Evolutionary conservation across 2,888 invertebrate species (phyloP), one percentile per base, ranked within the genome.

Genomic region (Ochlodes sylvanus): DNA sequence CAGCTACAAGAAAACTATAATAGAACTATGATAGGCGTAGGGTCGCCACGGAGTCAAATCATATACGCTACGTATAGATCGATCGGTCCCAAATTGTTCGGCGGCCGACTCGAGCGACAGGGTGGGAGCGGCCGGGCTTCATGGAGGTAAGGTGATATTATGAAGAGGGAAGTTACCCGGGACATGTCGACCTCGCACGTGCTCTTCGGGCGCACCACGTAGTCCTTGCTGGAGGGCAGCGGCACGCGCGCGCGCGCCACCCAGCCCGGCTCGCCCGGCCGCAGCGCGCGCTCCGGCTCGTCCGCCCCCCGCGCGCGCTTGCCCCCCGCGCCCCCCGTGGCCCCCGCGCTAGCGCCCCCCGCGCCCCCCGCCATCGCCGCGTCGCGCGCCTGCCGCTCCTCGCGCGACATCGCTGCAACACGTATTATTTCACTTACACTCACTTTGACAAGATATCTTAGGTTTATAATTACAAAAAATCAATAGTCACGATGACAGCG

Each of bases 241-340:
- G 99, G 99, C 68, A 99, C 99, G 69, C 99, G 94, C 14, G 99
- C 99, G 82, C 99, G 94, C 41, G 96, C 96, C 73, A 99, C 96
- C 98, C 98, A 99, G 50, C 99, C 99, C 74, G 97, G 97, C 84
- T 99, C 98, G 69, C 99, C 99, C 0, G 99, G 99, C 68, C 98
- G 94, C 70, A 98, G 97, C 97, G 74, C 63, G 76, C 76, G 69
- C 63, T 72, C 56, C 17, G 76, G 73, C 76, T 76, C 76, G 73
- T 74, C 69, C 63, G 73, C 41, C n/a, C 76, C 44, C n/a, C 76
- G 75, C 15, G 71, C 73, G 44, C 75, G 70, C 96, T 96, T 80
- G 87, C 90, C 73, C 81, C 89, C 76, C 61, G 89, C 72, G 76
- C 38, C 38, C 38, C 99, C 99, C 0, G 99, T 98, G 94, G 69